phyloP scores from a whole-genome alignment of 2,113 vertebrate genomes.

The Gobio gobio region DNA sequence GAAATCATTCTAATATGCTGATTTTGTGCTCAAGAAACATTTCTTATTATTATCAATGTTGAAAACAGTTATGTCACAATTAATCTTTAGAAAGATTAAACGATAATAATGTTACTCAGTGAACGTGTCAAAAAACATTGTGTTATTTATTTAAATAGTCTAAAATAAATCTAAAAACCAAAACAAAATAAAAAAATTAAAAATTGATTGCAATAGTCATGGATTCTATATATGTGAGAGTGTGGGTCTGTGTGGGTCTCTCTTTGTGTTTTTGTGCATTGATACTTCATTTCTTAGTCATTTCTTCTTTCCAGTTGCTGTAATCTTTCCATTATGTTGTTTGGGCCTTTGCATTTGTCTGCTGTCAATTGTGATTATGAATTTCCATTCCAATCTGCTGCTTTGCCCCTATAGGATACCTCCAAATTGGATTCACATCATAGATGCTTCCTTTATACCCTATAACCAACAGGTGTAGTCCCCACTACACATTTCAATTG shows the following conservation, averaged over 20 bases:
- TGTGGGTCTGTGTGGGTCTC: neutral
- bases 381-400: slow-evolving; percentile 18
- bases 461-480: neutral
- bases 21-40: too few species aligned
- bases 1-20: too few species aligned
- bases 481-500: neutral
- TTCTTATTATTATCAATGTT: too few species aligned
- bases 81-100: too few species aligned
- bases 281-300: slow-evolving; percentile 36
- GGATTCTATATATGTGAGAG: neutral
- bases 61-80: too few species aligned
- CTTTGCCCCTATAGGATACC: neutral
- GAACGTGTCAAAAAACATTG: too few species aligned
- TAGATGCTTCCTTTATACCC: neutral
- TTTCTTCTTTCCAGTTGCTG: neutral
- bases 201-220: slow-evolving; percentile 26
- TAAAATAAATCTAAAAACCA: too few species aligned
- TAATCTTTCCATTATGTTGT: slow-evolving; percentile 12
- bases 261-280: neutral
- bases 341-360: slow-evolving; percentile 12
- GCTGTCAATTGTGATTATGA: slow-evolving; percentile 33
- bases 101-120: too few species aligned
- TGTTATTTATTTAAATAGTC: too few species aligned
- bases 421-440: slow-evolving; percentile 23
- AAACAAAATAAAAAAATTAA: too few species aligned